These are phyloP conservation scores for Erythrocercus mccallii DNA, from an alignment of 2,113 vertebrate genomes.

Conservation along the genomic window DNA sequence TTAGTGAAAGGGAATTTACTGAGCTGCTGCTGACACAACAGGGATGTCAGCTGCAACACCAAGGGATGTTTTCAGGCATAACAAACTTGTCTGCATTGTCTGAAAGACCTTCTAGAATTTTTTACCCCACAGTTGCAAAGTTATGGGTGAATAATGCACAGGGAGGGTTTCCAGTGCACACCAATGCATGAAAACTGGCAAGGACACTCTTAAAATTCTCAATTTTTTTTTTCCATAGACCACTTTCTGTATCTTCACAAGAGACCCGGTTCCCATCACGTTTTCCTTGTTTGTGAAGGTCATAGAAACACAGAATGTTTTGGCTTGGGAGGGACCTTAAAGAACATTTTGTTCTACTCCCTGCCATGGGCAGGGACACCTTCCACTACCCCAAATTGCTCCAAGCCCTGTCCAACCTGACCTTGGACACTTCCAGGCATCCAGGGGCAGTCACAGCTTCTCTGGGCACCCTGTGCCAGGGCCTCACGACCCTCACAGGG, in stretches of 20 bases:
- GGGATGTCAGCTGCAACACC: neutral
- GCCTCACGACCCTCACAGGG: accelerated
- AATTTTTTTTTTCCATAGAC: neutral
- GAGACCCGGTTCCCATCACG: neutral
- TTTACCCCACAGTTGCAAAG: accelerated
- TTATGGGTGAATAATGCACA: neutral
- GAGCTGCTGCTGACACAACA: neutral
- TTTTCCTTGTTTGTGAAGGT: neutral
- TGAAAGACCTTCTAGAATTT: neutral
- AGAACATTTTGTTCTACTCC: accelerated
- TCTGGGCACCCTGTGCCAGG: neutral
- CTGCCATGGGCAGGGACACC: neutral
- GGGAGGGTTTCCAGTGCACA: neutral
- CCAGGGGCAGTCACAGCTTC: neutral
- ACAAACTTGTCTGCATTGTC: neutral
- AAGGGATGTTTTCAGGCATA: neutral
- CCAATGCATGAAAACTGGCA: neutral
- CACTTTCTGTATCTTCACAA: neutral
- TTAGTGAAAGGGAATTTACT: neutral
- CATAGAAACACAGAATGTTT: neutral
- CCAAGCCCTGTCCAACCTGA: accelerated
- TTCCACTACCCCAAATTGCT: accelerated
- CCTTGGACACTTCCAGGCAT: neutral
- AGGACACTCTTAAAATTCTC: neutral
- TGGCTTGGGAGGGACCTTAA: too few relatives aligned